Evolutionary conservation across 2,888 invertebrate species (phyloP).

Genomic region (Sphecodes monilicornis): DNA sequence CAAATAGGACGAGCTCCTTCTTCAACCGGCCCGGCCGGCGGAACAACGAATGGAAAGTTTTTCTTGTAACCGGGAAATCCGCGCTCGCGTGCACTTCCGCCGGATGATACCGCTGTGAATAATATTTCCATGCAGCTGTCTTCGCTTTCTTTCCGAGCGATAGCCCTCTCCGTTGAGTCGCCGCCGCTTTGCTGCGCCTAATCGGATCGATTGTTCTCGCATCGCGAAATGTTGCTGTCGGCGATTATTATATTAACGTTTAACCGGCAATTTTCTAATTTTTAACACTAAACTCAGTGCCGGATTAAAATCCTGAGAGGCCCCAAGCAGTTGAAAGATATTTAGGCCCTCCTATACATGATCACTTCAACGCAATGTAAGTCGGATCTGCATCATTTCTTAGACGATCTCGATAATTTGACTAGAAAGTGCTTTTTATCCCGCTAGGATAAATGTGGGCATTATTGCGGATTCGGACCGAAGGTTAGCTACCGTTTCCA

Average conservation of each 20-base stretch:
- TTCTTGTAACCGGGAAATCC: conserved; percentile 59
- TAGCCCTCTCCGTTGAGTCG: neutral
- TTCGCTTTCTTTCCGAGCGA: conserved; percentile 21
- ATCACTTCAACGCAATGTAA: too few relatives aligned
- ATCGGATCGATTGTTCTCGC: neutral
- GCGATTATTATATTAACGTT: neutral
- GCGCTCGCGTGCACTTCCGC: conserved; percentile 62
- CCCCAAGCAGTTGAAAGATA: too few relatives aligned
- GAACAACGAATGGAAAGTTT: conserved; percentile 78
- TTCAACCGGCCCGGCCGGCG: conserved; percentile 50
- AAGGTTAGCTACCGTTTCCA: too few relatives aligned
- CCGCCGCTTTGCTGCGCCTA: neutral
- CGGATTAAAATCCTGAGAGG: too few relatives aligned
- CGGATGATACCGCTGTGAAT: conserved; percentile 44
- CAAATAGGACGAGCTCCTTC: conserved; percentile 64
- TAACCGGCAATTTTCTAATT: neutral
- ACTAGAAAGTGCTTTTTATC: too few relatives aligned
- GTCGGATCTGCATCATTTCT: too few relatives aligned
- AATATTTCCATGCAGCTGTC: conserved; percentile 24
- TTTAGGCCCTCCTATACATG: too few relatives aligned
- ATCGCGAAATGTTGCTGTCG: neutral
- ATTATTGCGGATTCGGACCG: too few relatives aligned
- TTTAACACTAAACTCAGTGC: too few relatives aligned
- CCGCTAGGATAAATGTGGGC: too few relatives aligned
- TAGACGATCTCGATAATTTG: too few relatives aligned